Evolutionary conservation across 1,140 invertebrate species (phyloP).

Genomic region (Ridgeia piscesae): DNA sequence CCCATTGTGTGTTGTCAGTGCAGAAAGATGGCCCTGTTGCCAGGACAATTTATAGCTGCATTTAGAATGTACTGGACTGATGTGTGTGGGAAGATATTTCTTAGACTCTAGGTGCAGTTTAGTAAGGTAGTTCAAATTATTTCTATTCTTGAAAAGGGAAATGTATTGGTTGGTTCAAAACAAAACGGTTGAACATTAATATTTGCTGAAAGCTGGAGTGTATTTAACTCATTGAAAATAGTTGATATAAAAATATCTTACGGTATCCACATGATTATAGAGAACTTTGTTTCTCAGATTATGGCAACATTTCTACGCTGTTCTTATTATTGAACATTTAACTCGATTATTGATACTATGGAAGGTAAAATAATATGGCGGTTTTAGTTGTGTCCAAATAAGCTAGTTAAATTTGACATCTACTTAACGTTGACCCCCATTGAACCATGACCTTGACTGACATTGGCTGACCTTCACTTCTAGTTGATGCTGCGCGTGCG

Average conservation of each 20-base stretch:
- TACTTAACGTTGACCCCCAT: not conserved
- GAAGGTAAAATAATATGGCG: too few species aligned
- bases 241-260: too few species aligned
- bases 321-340: too few species aligned
- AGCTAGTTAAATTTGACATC: not conserved
- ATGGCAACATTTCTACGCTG: too few species aligned
- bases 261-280: too few species aligned
- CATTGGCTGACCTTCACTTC: not conserved
- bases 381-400: not conserved
- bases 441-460: not conserved
- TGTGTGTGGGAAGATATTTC: not conserved
- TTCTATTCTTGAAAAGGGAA: not conserved
- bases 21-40: not conserved
- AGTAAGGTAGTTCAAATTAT: not conserved
- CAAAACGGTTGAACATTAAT: not conserved
- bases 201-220: not conserved
- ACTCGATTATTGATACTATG: too few species aligned
- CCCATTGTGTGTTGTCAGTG: not conserved
- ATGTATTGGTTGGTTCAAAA: not conserved
- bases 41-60: not conserved
- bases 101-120: not conserved
- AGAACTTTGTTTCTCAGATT: too few species aligned
- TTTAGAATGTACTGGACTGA: not conserved
- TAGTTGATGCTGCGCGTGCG: not conserved
- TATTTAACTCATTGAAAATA: not conserved